Conservation (phyloP, 2,113 vertebrate species). For the Lepus europaeus region DNA sequence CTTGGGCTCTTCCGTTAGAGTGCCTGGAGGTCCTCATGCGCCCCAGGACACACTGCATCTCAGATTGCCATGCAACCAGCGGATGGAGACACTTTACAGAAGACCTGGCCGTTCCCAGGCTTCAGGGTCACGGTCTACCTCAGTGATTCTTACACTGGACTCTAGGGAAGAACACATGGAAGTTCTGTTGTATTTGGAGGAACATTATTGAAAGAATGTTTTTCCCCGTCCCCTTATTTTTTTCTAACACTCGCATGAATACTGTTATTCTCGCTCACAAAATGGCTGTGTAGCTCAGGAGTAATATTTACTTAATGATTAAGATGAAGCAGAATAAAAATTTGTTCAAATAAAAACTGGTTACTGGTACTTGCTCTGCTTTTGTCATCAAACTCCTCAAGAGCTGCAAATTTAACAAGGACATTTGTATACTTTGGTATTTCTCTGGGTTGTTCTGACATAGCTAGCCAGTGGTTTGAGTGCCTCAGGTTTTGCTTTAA, state of each 20-base stretch:
- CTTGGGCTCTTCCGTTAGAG: conserved; percentile 13
- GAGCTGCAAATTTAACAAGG: neutral
- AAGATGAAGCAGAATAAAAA: conserved; percentile 48
- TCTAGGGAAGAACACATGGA: conserved; percentile 11
- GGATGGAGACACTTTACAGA: neutral
- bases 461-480: conserved; percentile 31
- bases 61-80: neutral
- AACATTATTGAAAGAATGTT: neutral
- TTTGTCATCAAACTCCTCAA: conserved; percentile 52
- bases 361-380: neutral
- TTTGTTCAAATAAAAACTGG: conserved; percentile 11
- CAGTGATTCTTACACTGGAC: neutral
- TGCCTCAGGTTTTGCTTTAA: conserved; percentile 28
- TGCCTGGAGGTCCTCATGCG: neutral
- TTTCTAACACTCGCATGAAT: neutral
- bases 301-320: neutral
- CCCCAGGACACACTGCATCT: neutral
- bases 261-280: neutral
- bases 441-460: conserved; percentile 14
- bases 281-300: neutral
- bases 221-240: neutral
- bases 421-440: conserved; percentile 33
- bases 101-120: neutral
- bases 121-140: neutral
- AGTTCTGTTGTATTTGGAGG: neutral